Percentiles rank a stretch among this genome's conserved stretches.
These are phyloP conservation scores for Thalassarche chlororhynchos DNA, from an alignment of 2,113 vertebrate genomes.

Conservation along the genomic window DNA sequence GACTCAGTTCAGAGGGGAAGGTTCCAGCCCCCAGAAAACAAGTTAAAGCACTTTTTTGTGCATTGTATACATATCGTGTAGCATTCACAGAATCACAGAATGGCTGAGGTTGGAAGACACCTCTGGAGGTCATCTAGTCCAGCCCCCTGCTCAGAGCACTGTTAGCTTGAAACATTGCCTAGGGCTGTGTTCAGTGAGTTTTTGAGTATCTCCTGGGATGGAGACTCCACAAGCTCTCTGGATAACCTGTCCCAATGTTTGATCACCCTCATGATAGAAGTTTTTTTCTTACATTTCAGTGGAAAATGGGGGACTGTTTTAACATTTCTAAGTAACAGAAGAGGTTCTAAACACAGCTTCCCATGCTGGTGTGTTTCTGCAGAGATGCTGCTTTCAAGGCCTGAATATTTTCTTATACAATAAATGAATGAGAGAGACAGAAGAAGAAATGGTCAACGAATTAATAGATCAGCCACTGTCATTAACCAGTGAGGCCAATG, in stretches of 20 bases:
- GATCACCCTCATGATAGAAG: not conserved
- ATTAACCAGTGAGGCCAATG: not conserved
- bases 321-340: not conserved
- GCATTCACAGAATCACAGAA: not conserved
- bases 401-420: not conserved
- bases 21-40: not conserved
- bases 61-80: fast-evolving
- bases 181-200: not conserved
- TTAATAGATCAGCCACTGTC: not conserved
- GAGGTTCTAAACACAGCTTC: not conserved
- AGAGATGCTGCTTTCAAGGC: not conserved
- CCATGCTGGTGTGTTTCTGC: not conserved
- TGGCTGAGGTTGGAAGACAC: not conserved
- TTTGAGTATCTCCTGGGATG: not conserved
- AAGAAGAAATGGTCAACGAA: not conserved
- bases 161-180: not conserved
- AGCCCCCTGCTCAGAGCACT: not conserved
- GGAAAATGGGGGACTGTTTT: not conserved
- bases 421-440: not conserved
- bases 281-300: not conserved
- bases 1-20: not conserved
- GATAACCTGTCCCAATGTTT: not conserved
- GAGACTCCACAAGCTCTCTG: not conserved
- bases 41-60: not conserved
- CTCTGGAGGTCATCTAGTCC: not conserved